Percentiles rank a stretch among this genome's conserved stretches.
Conservation (phyloP, 2,797 vertebrate genomes). For the Tachyglossus aculeatus region DNA sequence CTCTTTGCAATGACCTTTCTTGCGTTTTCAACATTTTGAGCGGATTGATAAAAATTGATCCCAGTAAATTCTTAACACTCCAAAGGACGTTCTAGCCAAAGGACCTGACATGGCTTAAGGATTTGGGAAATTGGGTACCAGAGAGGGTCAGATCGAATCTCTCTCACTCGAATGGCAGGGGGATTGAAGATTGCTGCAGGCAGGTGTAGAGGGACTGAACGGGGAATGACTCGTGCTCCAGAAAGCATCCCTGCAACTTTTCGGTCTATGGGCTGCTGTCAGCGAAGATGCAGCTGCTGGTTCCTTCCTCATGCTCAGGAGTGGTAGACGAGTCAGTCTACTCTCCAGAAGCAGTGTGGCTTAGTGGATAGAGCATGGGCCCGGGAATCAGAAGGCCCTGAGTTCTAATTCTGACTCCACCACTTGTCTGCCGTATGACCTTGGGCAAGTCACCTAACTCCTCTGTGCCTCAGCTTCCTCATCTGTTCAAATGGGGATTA, state of each 20-base stretch:
- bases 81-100: not conserved
- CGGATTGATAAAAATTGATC: slow-evolving; percentile 35
- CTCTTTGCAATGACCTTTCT: slow-evolving; percentile 26
- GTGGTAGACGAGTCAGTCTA: too few relatives aligned
- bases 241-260: too few relatives aligned
- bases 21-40: slow-evolving; percentile 42
- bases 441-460: not conserved
- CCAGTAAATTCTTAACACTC: slow-evolving; percentile 7
- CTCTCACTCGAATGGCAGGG: not conserved
- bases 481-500: not conserved
- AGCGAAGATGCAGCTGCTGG: too few relatives aligned
- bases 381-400: too few relatives aligned
- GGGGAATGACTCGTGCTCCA: not conserved
- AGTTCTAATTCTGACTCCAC: too few relatives aligned
- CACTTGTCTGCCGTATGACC: not conserved
- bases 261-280: too few relatives aligned
- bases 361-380: too few relatives aligned
- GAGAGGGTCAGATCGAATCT: not conserved
- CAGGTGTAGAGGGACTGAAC: not conserved
- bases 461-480: not conserved
- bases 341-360: too few relatives aligned
- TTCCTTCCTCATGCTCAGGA: too few relatives aligned
- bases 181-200: not conserved
- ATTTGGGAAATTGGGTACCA: not conserved
- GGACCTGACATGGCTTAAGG: not conserved